Percentiles rank a stretch among this genome's conserved stretches.
phyloP scores from a whole-genome alignment of 2,797 vertebrate genomes.

The Gallinago stenura region DNA sequence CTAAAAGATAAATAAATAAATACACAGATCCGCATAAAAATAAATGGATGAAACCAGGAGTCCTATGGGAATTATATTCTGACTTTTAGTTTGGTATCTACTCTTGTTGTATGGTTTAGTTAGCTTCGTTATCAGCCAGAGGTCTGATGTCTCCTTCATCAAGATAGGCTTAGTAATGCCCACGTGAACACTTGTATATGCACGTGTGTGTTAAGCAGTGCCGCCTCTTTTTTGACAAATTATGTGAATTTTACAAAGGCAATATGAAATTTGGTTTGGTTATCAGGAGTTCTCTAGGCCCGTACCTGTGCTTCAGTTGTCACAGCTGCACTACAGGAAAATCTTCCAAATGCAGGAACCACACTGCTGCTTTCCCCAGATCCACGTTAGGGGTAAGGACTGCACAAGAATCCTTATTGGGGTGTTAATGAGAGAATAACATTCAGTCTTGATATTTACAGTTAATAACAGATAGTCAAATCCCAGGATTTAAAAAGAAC shows the following conservation, averaged over 20 bases:
- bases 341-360: neutral
- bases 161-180: neutral
- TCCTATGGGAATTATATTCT: neutral
- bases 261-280: neutral
- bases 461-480: neutral
- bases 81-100: neutral
- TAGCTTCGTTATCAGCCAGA: neutral
- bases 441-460: neutral
- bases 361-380: neutral
- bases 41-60: neutral
- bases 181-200: neutral
- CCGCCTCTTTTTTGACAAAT: neutral
- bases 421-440: neutral
- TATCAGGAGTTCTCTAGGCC: neutral
- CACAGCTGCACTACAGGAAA: neutral
- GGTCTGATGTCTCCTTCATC: neutral
- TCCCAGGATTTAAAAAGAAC: neutral
- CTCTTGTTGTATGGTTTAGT: neutral
- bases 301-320: neutral
- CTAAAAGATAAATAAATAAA: neutral
- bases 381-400: accelerated
- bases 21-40: neutral
- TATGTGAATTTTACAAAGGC: neutral
- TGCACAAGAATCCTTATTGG: neutral
- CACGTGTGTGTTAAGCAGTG: neutral